Evolutionary conservation across 2,888 invertebrate species (phyloP).

Genomic region (Machimus atricapillus): DNA sequence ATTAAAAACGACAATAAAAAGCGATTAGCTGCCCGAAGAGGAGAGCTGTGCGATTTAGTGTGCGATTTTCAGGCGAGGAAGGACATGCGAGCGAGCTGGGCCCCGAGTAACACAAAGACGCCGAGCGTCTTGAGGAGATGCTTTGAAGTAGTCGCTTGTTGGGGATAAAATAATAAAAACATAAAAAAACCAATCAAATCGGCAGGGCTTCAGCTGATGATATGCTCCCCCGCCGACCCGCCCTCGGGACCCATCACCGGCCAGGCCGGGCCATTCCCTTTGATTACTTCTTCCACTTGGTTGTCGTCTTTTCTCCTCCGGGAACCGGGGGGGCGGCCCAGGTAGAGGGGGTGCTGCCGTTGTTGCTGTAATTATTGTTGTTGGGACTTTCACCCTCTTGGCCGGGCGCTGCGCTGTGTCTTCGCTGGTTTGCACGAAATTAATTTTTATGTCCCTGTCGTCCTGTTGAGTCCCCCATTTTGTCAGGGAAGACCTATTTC

Average conservation of each 20-base stretch:
- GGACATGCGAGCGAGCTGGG: not conserved
- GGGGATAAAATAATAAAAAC: constrained; percentile 36
- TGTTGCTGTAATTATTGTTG: not conserved
- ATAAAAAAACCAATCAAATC: constrained; percentile 46
- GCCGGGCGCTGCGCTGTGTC: not conserved
- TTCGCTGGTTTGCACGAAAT: constrained; percentile 37
- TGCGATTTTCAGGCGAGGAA: not conserved
- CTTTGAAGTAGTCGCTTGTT: constrained; percentile 41
- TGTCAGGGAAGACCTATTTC: constrained; percentile 29
- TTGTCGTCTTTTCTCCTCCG: not conserved
- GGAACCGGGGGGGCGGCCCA: not conserved
- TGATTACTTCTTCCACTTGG: constrained; percentile 17
- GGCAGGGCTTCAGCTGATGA: constrained; percentile 44
- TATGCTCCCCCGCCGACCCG: not conserved
- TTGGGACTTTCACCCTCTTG: constrained; percentile 17
- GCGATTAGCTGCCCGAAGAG: constrained; percentile 39
- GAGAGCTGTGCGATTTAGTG: not conserved
- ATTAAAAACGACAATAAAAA: constrained; percentile 47
- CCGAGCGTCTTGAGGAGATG: not conserved
- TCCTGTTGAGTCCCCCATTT: constrained; percentile 24
- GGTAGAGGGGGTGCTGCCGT: not conserved
- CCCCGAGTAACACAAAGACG: not conserved
- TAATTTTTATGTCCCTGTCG: constrained; percentile 39
- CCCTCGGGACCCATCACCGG: not conserved
- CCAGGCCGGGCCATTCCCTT: not conserved